Evolutionary conservation across 2,888 invertebrate genomes (phyloP), one percentile per base, ranked within the genome.

Genomic region (Eupithecia subfuscata): DNA sequence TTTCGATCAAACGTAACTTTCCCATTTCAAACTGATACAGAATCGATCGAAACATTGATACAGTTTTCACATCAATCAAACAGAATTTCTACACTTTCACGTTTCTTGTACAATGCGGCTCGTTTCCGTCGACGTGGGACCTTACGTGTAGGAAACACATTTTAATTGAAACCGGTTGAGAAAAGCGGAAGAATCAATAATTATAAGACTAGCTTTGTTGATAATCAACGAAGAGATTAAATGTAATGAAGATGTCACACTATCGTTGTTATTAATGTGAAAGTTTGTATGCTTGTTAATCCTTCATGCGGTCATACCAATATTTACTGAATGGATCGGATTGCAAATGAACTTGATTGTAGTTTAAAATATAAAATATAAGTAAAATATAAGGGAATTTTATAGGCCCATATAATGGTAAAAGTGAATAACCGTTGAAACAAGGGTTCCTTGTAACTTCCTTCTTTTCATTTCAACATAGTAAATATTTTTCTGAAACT

Each of bases 121-220:
- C 75, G 85, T 88, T 91, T 92, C 91, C 91, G 89, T 88, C 83
- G 74, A 87, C 87, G 91, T 89, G 90, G 81, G 89, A 90, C 84
- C 82, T 81, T 81, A 72, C 75, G 74, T 78, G 74, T 82, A 89
- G 90, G 92, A 90, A 91, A 87, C 85, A 83, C 79, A n/a, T 84
- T 86, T 88, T 89, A 85, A 78, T 79, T 75, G 71, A 71, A 74
- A 72, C 77, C 64, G 69, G 74, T 72, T 63, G 75, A 69, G 77
- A 73, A 77, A 77, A 75, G 77, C 77, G 77, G 77, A 77, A 72
- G 34, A 64, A 70, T 52, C 60, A 56, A 37, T 69, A 71, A 75
- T 77, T 75, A 73, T 70, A 68, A 63, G 34, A 25, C 11, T 40
- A 68, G 22, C 30, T 34, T 64, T 34, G 16, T 64, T 18, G 64